Percentiles rank a stretch among this genome's conserved stretches.
Conservation (phyloP, 2,797 vertebrate species). For the Mormyrus hasselquistii region DNA sequence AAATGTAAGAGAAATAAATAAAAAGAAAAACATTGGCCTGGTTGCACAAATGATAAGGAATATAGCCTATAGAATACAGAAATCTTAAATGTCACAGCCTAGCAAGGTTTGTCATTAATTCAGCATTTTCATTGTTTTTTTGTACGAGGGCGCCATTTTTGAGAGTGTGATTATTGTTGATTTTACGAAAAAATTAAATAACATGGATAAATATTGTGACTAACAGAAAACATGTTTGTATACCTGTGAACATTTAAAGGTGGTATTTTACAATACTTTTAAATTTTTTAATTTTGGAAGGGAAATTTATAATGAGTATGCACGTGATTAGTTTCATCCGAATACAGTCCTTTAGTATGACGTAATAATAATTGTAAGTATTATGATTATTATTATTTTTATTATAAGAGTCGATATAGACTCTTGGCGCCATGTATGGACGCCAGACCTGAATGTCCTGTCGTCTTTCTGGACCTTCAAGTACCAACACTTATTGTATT, state of each 20-base stretch:
- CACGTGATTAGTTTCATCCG: background rate
- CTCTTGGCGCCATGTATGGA: background rate
- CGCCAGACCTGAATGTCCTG: background rate
- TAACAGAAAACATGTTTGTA: slow-evolving; percentile 10
- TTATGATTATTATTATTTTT: background rate
- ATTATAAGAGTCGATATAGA: background rate
- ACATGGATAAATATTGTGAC: background rate
- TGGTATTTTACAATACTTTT: slow-evolving; percentile 8
- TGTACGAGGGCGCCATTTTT: background rate
- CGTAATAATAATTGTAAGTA: background rate
- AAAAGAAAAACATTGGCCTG: background rate
- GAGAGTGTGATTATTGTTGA: background rate
- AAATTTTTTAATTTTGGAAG: background rate
- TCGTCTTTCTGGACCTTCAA: background rate
- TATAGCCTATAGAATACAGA: background rate
- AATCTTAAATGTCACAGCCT: background rate
- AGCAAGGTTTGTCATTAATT: background rate
- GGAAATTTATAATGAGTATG: slow-evolving; percentile 5
- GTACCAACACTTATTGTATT: slow-evolving; percentile 5
- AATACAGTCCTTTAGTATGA: background rate
- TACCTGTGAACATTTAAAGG: slow-evolving; percentile 11
- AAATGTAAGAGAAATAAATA: background rate
- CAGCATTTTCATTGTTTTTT: background rate
- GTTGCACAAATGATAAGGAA: background rate
- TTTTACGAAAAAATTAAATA: background rate